Evolutionary conservation across 2,113 vertebrate genomes (phyloP).

Genomic region (Acanthisitta chloris): DNA sequence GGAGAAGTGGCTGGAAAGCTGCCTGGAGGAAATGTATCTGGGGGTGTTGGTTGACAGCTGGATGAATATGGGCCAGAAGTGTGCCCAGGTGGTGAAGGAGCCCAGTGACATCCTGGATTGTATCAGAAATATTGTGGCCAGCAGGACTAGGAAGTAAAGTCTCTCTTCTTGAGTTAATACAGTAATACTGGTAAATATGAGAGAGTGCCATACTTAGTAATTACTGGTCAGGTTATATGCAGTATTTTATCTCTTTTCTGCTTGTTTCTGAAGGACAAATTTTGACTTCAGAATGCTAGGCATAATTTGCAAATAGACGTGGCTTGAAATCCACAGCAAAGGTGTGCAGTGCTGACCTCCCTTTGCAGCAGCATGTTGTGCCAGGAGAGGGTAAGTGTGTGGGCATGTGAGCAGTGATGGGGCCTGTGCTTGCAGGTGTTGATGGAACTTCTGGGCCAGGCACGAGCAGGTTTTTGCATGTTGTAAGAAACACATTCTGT

Average conservation of each 20-base stretch:
- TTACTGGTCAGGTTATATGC: neutral
- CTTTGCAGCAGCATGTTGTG: rapidly evolving
- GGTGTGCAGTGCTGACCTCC: neutral
- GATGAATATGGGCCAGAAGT: neutral
- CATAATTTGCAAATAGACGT: neutral
- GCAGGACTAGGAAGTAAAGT: neutral
- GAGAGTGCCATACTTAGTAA: neutral
- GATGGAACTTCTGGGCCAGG: rapidly evolving
- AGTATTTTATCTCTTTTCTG: neutral
- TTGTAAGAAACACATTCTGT: neutral
- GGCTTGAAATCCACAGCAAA: neutral
- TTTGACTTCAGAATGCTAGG: neutral
- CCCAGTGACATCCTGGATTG: neutral
- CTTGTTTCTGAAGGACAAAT: neutral
- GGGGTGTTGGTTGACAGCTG: neutral
- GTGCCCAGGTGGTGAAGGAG: neutral
- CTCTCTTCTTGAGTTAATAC: neutral
- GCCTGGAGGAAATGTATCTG: neutral
- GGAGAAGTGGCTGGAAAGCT: neutral
- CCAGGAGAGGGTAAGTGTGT: neutral
- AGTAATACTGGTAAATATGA: neutral
- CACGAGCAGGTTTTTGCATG: neutral
- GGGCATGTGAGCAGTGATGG: neutral
- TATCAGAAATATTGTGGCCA: neutral
- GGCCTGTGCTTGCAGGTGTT: too few relatives aligned